These are phyloP conservation scores for Coreoperca whiteheadi DNA, from an alignment of 2,113 vertebrate species.

Conservation along the genomic window DNA sequence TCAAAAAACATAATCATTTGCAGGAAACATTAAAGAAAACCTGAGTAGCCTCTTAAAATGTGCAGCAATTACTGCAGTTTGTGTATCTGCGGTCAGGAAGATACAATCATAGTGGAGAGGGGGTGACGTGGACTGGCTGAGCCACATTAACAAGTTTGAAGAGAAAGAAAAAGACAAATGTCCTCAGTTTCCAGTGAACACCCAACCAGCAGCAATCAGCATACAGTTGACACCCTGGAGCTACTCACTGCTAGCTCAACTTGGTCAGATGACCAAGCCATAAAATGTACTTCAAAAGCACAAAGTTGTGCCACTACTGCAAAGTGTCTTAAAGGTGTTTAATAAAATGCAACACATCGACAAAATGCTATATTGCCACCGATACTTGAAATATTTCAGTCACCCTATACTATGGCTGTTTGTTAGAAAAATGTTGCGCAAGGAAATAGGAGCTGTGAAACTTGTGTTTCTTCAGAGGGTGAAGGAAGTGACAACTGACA, in stretches of 20 bases:
- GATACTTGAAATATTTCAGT: not conserved
- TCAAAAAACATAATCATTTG: not conserved
- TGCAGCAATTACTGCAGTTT: not conserved
- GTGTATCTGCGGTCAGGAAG: not conserved
- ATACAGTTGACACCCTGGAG: constrained; percentile 7
- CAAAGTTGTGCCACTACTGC: not conserved
- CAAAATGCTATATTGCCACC: not conserved
- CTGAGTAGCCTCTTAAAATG: not conserved
- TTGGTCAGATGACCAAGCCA: not conserved
- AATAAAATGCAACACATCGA: not conserved
- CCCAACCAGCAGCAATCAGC: not conserved
- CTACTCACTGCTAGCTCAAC: constrained; percentile 1
- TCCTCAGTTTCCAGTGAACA: not conserved
- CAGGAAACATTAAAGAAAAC: not conserved
- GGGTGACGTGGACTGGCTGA: not conserved
- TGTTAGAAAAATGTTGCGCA: constrained; percentile 55
- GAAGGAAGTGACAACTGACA: constrained; percentile 78
- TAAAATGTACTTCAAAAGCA: constrained; percentile 12
- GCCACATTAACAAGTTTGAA: not conserved
- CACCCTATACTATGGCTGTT: constrained; percentile 19
- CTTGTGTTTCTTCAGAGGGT: constrained; percentile 61
- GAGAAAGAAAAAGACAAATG: constrained; percentile 1
- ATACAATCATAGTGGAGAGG: not conserved
- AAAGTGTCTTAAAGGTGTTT: not conserved
- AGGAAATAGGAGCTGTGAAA: constrained; percentile 73